phyloP scores from a whole-genome alignment of 2,113 vertebrate species.

The Terrapene triunguis region DNA sequence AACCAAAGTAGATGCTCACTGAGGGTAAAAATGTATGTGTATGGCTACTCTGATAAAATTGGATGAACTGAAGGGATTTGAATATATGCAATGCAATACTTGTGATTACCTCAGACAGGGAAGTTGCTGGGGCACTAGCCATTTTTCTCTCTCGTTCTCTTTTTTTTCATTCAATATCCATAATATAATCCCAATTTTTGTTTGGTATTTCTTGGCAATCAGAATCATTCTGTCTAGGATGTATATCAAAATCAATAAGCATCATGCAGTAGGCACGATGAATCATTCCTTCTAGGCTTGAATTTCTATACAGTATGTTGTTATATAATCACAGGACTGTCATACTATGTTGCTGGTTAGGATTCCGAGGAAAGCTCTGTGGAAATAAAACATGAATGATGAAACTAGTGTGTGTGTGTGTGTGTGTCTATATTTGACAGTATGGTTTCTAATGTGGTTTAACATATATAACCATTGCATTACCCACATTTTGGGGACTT shows the following conservation, averaged over 20 bases:
- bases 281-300: slow-evolving; percentile 25
- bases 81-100: background rate
- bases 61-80: background rate
- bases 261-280: background rate
- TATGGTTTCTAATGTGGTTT: background rate
- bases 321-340: background rate
- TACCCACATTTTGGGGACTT: slow-evolving; percentile 16
- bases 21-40: background rate
- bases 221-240: background rate
- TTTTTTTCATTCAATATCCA: background rate
- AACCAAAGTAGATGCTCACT: background rate
- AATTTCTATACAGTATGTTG: background rate
- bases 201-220: slow-evolving; percentile 9
- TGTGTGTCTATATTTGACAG: background rate
- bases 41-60: background rate
- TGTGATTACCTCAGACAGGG: background rate
- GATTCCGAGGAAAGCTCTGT: background rate
- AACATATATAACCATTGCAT: background rate
- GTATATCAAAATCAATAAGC: slow-evolving; percentile 40
- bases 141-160: background rate
- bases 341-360: background rate
- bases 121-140: background rate
- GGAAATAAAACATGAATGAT: background rate
- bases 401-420: background rate
- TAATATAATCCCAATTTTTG: background rate